Conservation (phyloP, 2,113 vertebrate genomes). For the Gymnorhina tibicen region DNA sequence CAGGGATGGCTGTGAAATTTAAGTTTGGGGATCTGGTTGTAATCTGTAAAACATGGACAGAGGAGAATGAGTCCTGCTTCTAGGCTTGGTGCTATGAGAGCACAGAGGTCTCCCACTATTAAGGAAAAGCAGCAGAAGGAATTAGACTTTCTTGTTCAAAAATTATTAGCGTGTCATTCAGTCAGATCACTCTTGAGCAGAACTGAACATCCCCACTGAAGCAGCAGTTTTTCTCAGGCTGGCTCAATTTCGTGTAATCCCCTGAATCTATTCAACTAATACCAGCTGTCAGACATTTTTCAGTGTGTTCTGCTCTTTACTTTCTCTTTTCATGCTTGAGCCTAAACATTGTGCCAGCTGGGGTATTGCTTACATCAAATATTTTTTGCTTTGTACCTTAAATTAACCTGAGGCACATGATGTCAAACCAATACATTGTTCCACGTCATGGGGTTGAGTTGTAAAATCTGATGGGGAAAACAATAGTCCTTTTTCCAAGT, state of each 20-base stretch:
- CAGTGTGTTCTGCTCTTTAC: not conserved
- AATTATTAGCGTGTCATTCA: not conserved
- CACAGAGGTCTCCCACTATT: not conserved
- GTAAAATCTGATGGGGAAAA: not conserved
- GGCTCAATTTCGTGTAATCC: not conserved
- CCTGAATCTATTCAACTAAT: not conserved
- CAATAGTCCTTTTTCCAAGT: not conserved
- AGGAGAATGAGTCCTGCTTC: not conserved
- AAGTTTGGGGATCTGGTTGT: not conserved
- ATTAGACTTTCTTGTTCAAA: not conserved
- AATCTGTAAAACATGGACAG: not conserved
- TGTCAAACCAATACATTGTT: not conserved
- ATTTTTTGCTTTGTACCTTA: not conserved
- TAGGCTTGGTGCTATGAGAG: accelerated
- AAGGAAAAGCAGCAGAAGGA: not conserved
- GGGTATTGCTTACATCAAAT: not conserved
- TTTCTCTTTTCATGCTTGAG: not conserved
- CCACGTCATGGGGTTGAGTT: accelerated
- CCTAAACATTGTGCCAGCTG: not conserved
- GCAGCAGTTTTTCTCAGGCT: not conserved
- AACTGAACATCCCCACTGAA: not conserved
- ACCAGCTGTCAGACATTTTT: not conserved
- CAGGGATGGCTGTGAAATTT: not conserved
- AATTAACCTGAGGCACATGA: not conserved
- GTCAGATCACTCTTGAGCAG: not conserved